Conservation (phyloP, 2,113 vertebrate genomes). For the Pluvialis apricaria region DNA sequence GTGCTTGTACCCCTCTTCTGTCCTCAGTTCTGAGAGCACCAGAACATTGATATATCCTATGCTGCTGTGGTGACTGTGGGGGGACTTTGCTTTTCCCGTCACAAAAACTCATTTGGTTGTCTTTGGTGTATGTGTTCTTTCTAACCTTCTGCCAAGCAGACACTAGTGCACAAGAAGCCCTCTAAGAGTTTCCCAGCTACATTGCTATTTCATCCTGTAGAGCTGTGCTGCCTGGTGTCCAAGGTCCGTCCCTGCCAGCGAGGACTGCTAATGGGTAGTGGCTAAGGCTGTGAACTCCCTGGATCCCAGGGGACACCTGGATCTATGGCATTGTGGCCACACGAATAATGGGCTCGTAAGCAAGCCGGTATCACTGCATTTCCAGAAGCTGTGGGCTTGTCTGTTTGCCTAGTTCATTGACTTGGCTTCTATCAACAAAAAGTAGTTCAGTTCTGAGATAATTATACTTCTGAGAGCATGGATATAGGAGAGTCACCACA, state of each 20-base stretch:
- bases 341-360: not conserved
- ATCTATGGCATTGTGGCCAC: rapidly evolving
- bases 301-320: not conserved
- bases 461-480: not conserved
- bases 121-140: not conserved
- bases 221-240: not conserved
- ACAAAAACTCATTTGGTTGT: not conserved
- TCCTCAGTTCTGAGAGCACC: not conserved
- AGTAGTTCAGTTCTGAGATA: not conserved
- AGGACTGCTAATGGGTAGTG: not conserved
- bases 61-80: not conserved
- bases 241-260: not conserved
- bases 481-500: not conserved
- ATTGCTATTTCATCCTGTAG: not conserved
- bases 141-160: not conserved
- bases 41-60: not conserved
- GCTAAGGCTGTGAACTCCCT: not conserved
- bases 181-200: not conserved
- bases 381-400: not conserved
- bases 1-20: not conserved
- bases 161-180: not conserved
- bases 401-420: not conserved
- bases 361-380: too few species aligned
- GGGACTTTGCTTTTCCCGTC: not conserved
- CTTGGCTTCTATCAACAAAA: not conserved